Conservation (phyloP, 92 coral and sea anemone species). For the Isaurus tuberculatus region DNA sequence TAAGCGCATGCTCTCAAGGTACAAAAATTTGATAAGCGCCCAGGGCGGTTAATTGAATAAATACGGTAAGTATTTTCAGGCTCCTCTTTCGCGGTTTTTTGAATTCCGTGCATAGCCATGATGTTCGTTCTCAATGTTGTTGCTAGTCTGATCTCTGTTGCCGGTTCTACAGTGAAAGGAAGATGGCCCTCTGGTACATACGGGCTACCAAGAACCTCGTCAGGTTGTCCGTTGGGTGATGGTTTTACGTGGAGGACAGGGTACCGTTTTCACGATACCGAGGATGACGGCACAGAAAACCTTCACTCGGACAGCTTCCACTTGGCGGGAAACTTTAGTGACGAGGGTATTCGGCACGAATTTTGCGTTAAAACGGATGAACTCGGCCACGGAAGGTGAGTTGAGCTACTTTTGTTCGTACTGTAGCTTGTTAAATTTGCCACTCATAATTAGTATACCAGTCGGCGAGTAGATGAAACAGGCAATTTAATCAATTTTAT, state of each 20-base stretch:
- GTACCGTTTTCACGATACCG: conserved; percentile 96
- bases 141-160: background rate
- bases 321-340: conserved; percentile 95
- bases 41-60: no score
- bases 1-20: no score
- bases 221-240: conserved; percentile 88
- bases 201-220: conserved; percentile 85
- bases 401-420: background rate
- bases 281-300: conserved; percentile 97
- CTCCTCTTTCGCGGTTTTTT: no score
- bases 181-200: conserved; percentile 96
- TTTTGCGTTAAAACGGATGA: conserved; percentile 87
- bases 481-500: no score
- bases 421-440: no score
- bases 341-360: conserved; percentile 93
- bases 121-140: no score
- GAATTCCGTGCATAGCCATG: no score
- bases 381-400: conserved; percentile 86
- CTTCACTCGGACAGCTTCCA: conserved; percentile 91
- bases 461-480: no score
- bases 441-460: no score
- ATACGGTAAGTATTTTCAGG: no score
- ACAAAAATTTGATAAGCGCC: no score
- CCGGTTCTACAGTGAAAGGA: conserved; percentile 15
- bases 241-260: conserved; percentile 95